Conservation (phyloP, 2,113 vertebrate genomes). For the Poicephalus gulielmi region DNA sequence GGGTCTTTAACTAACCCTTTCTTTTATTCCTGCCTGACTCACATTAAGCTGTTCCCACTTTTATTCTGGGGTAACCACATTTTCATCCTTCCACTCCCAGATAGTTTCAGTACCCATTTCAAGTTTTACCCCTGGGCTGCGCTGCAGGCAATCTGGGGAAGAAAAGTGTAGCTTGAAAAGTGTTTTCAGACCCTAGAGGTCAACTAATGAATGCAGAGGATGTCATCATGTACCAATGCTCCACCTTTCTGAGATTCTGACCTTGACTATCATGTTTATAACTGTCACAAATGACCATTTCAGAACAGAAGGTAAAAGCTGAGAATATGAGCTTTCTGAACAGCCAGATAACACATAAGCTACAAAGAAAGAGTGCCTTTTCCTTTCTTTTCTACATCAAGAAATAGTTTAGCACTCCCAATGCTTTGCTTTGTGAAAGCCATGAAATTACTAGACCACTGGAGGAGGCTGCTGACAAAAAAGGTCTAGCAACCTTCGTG, state of each 20-base stretch:
- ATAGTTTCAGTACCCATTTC: background rate
- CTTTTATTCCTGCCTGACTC: background rate
- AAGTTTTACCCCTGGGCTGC: background rate
- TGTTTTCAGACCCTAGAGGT: background rate
- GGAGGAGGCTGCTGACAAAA: background rate
- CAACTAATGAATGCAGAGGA: background rate
- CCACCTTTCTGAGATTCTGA: background rate
- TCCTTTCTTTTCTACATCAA: background rate
- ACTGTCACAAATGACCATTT: background rate
- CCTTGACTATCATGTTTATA: background rate
- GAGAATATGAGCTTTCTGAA: background rate
- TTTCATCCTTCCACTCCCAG: background rate
- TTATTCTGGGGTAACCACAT: background rate
- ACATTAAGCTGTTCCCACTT: background rate
- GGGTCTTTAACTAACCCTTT: background rate
- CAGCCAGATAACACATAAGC: background rate
- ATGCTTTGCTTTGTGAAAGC: background rate
- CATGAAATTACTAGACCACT: background rate
- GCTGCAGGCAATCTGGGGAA: background rate
- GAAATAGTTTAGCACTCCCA: background rate
- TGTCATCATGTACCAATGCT: background rate
- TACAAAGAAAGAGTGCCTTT: background rate
- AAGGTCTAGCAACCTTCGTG: background rate
- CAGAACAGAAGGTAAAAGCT: background rate
- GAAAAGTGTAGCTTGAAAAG: background rate